These are phyloP conservation scores for Mesorhabditis belari DNA, from an alignment of 2,888 invertebrate species.

Conservation along the genomic window DNA sequence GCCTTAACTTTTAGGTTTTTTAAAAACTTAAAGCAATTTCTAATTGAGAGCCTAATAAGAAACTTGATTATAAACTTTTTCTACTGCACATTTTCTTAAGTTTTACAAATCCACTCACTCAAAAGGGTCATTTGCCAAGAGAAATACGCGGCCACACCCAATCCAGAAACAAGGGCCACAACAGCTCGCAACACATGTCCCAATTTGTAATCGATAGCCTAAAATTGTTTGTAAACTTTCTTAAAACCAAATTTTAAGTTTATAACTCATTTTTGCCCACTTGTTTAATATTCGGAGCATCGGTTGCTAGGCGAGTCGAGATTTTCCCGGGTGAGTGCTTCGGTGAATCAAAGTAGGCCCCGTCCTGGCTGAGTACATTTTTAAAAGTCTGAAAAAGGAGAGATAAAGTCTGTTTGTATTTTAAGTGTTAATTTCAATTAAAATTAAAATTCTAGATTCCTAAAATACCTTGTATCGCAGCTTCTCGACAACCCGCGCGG, in stretches of 20 bases:
- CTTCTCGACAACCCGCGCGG: background rate
- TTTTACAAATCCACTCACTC: slow-evolving; percentile 53
- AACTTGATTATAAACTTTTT: too few species aligned
- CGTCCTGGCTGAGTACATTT: slow-evolving; percentile 55
- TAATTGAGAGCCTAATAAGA: too few species aligned
- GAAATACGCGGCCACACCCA: slow-evolving; percentile 53
- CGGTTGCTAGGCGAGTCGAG: slow-evolving; percentile 55
- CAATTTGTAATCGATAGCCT: slow-evolving; percentile 56
- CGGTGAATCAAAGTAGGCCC: slow-evolving; percentile 56
- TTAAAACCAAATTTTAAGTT: background rate
- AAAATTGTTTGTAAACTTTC: slow-evolving; percentile 1
- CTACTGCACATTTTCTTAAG: too few species aligned
- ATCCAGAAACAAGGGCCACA: slow-evolving; percentile 35
- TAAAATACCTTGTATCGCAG: background rate
- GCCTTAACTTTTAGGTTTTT: too few species aligned
- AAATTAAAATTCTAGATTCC: too few species aligned
- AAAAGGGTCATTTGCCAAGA: slow-evolving; percentile 57
- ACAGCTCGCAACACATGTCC: slow-evolving; percentile 54
- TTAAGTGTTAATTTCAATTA: too few species aligned
- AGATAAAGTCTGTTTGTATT: too few species aligned
- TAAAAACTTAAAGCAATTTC: too few species aligned
- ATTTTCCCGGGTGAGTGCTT: slow-evolving; percentile 54
- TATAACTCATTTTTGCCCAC: background rate
- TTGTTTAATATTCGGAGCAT: slow-evolving; percentile 53
- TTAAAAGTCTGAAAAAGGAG: slow-evolving; percentile 44